Base-by-base conservation (phyloP, 2,797 vertebrate species). In the Acrocephalus scirpaceus region DNA sequence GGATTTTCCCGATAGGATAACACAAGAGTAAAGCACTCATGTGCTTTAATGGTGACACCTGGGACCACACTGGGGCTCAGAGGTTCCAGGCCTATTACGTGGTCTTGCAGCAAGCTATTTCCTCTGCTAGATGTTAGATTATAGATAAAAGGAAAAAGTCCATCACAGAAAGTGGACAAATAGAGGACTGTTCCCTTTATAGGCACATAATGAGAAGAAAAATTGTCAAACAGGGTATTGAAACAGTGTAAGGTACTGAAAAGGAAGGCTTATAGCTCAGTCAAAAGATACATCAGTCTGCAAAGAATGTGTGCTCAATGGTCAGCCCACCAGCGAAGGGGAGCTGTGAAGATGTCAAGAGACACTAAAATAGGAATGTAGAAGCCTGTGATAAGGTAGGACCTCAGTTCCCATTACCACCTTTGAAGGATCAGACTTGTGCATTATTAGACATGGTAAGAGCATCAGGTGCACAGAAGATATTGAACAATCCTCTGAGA, bases 171-270 rank as follows among this genome's bases (percentile, higher is more conserved):
- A 57, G 38, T 4, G 62, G 95, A 90, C 51, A 85, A 88, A 94
- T 40, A 64, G 36, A 95, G 26, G 51, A 78, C 67, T 77, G 36
- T 71, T 94, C 57, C 42, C 53, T 82, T 95, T 85, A 79, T 5
- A 81, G 48, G n/a, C 51, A 88, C 18, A 88, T 67, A 94, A 93
- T 44, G 77, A 89, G 60, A 40, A 64, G 81, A 95, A 89, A 92
- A 85, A 70, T 15, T 5, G 87, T 91, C 84, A 89, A 64, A 91
- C 90, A 60, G 73, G 19, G 22, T 79, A 87, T 3, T 40, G 57
- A 89, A 93, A 69, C 56, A 67, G 53, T n/a, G 45, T 64, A 64
- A 87, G 57, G 45, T 78, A 79, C 36, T 74, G 80, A 82, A 95
- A 92, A 93, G 56, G 36, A 89, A 48, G 34, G 48, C 34, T 64